A percentile compares a stretch with the other conserved stretches of the same genome.
Conservation (phyloP, 1,140 invertebrate genomes). For the Psilanteris sp. region DNA sequence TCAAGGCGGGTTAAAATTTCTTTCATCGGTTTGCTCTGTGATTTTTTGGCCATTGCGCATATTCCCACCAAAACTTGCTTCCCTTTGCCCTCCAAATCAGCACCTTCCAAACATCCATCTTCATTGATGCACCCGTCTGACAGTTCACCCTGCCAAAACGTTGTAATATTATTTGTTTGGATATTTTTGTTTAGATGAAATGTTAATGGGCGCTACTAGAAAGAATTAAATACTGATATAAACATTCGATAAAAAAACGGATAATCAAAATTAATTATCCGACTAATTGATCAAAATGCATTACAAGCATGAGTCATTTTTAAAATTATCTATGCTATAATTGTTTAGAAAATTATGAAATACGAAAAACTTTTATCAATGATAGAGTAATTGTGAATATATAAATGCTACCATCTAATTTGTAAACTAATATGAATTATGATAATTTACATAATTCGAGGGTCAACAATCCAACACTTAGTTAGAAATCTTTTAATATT, state of each 20-base stretch:
- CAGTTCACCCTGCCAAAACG: conserved; percentile 86
- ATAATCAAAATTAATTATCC: conserved; percentile 1
- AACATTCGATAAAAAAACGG: not conserved
- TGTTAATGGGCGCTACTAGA: conserved; percentile 34
- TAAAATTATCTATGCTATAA: too few species aligned
- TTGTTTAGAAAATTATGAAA: too few species aligned
- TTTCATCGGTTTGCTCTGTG: conserved; percentile 98
- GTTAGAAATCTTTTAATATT: not conserved
- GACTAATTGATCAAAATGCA: conserved; percentile 20
- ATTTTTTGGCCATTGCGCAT: conserved; percentile 99
- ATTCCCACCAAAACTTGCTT: conserved; percentile 96
- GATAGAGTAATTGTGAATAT: too few species aligned
- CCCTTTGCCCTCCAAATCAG: conserved; percentile 81
- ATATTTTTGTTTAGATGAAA: not conserved
- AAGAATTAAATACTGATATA: conserved; percentile 18
- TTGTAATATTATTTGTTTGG: not conserved
- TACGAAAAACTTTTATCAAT: too few species aligned
- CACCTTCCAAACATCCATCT: conserved; percentile 75
- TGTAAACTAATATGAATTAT: conserved; percentile 5
- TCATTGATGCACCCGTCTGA: conserved; percentile 84
- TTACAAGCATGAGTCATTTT: conserved; percentile 15
- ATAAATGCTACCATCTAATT: too few species aligned
- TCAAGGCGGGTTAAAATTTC: conserved; percentile 96
- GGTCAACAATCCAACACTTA: not conserved
- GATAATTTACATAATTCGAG: not conserved